Evolutionary conservation across 2,113 vertebrate genomes (phyloP), one percentile per base, ranked within the genome.

Genomic region (Dipodomys ordii): DNA sequence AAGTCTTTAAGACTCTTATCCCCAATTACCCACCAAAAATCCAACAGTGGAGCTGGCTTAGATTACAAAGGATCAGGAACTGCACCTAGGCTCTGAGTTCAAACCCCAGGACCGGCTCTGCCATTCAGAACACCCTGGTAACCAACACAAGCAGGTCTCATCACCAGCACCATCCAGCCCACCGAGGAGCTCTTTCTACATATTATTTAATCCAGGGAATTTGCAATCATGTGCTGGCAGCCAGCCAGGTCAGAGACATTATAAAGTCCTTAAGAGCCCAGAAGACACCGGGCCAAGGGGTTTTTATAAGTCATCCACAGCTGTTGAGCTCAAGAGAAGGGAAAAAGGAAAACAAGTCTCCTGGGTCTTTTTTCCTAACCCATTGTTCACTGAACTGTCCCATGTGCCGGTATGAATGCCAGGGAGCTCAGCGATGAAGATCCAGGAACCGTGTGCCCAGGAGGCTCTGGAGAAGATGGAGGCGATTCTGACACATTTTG

Each of bases 341-440:
- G n/a, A 69, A n/a, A 93, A 92, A 85, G 19, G 25, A 87, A 49
- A 95, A 65, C 74, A 73, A 39, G 3, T 62, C 69, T 96, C 78
- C n/a, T 22, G 72, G 53, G 68, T 62, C 30, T 32, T 68, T 71
- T 46, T 57, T 35, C 39, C 8, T 39, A 30, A 76, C 91, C 23
- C 3, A 27, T 22, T 12, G 30, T 77, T 79, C 88, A 27, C 32
- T 62, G 35, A 57, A 18, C 28, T 25, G 81, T 64, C 27, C 49
- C 30, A 7, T 67, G 11, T 18, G n/a, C 69, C 25, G 20, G 23
- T 4, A 3, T 0, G 25, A 1, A 25, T 27, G n/a, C 65, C 5
- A 16, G n/a, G 39, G 76, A 57, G 2, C 28, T 8, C 18, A 30
- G 27, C 57, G 9, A n/a, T 2, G 23, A 16, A 35, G n/a, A 30